Base-by-base conservation (phyloP, 2,797 vertebrate species). In the Anguilla marmorata region DNA sequence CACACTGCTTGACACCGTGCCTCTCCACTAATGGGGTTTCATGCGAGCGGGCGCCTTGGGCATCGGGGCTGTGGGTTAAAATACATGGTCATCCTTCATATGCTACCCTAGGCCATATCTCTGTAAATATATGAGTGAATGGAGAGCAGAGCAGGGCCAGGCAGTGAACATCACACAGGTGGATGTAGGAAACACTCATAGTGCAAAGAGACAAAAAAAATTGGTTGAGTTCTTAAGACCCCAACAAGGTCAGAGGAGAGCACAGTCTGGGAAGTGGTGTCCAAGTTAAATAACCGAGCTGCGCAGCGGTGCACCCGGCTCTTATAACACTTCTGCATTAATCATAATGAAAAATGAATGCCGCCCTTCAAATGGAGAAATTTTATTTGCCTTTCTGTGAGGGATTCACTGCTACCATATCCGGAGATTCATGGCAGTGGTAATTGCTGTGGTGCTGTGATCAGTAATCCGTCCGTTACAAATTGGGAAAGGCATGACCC, bases 271-370 rank as follows among this genome's bases (percentile, higher is more conserved):
- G 56, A 76, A 69, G 56, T 54, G 30, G 41, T 52, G 41, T 52
- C 4, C 27, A 45, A 24, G 41, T 50, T 48, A 66, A 50, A 86
- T 72, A 56, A 69, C 37, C 41, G 45, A 79, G 85, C 63, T 76
- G 30, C 16, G 66, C 83, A 66, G 63, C 4, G 74, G 27, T 84
- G 48, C 48, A 72, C 30, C 21, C n/a, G 16, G 45, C 21, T 24
- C 24, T 85, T n/a, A 27, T 33, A 66, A 66, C 12, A 9, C 30
- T 60, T 69, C 45, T 37, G 48, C 85, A 69, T 86, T 76, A 82
- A 86, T 86, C 74, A 88, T 83, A 72, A 88, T 83, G 76, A 88
- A 45, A 83, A 83, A 88, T 86, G 85, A 86, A 66, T 86, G 76
- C 72, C 12, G 84, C 33, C 8, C 72, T 50, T 83, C 76, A 45